phyloP scores from a whole-genome alignment of 2,797 vertebrate genomes.

The Phataginus tricuspis region DNA sequence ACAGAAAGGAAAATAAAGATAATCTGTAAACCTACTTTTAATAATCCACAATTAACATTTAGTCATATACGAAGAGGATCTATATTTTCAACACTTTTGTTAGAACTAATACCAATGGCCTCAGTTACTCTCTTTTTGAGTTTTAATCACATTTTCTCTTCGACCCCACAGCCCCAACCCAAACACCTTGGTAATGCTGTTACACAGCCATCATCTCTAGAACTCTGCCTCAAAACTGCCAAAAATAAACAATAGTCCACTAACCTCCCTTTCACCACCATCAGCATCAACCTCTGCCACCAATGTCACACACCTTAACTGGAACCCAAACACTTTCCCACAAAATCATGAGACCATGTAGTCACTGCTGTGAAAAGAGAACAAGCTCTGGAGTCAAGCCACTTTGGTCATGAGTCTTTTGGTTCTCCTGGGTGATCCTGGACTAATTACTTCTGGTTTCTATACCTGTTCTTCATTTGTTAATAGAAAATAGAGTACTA shows the following conservation, averaged over 20 bases:
- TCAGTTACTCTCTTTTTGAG: background rate
- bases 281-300: background rate
- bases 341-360: background rate
- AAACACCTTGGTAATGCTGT: background rate
- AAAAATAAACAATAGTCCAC: background rate
- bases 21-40: background rate
- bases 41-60: background rate
- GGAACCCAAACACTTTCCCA: background rate
- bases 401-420: background rate
- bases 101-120: background rate
- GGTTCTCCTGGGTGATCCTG: background rate
- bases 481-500: background rate
- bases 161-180: background rate
- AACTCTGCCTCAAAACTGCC: slow-evolving; percentile 18
- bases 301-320: background rate
- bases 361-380: background rate
- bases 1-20: slow-evolving; percentile 38
- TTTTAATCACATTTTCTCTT: background rate
- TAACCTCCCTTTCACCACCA: background rate
- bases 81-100: background rate
- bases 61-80: background rate
- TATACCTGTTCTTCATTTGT: background rate
- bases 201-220: background rate
- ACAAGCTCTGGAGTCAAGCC: background rate
- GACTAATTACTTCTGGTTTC: slow-evolving; percentile 15